Evolutionary conservation across 2,888 invertebrate genomes (phyloP).

Genomic region (Aphrophora alni): DNA sequence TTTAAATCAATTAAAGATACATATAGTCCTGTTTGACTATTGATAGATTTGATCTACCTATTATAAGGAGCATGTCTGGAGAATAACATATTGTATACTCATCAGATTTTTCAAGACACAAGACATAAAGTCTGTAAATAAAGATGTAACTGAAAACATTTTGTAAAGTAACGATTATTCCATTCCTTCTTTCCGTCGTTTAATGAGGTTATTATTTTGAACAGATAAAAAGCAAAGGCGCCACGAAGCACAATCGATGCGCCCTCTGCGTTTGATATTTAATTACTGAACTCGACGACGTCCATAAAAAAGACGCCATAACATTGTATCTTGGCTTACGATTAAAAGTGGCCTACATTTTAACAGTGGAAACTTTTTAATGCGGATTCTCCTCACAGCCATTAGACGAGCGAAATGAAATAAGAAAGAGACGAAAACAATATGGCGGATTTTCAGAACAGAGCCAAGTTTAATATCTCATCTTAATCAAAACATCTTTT

Average conservation of each 20-base stretch:
- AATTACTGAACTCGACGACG: background rate
- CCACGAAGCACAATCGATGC: background rate
- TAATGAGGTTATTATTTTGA: background rate
- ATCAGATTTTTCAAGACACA: background rate
- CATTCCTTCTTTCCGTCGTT: background rate
- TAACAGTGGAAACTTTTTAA: background rate
- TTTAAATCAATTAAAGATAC: no score
- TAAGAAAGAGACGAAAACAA: conserved; percentile 6
- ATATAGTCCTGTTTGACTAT: no score
- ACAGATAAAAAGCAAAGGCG: conserved; percentile 2
- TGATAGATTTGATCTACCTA: no score
- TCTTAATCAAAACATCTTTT: background rate
- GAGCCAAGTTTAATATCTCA: background rate
- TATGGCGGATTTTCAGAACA: background rate
- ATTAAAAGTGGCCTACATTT: conserved; percentile 6
- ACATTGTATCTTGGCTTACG: background rate
- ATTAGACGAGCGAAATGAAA: background rate
- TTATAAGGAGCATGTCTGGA: no score
- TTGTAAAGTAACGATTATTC: background rate
- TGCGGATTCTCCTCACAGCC: background rate
- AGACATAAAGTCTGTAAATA: background rate
- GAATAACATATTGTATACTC: no score
- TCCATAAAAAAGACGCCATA: conserved; percentile 4
- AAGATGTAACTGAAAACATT: background rate
- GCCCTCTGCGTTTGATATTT: conserved; percentile 1